A percentile compares a stretch with the other conserved stretches of the same genome.
phyloP scores from a whole-genome alignment of 2,113 vertebrate genomes.

The Poeciliopsis retropinna region DNA sequence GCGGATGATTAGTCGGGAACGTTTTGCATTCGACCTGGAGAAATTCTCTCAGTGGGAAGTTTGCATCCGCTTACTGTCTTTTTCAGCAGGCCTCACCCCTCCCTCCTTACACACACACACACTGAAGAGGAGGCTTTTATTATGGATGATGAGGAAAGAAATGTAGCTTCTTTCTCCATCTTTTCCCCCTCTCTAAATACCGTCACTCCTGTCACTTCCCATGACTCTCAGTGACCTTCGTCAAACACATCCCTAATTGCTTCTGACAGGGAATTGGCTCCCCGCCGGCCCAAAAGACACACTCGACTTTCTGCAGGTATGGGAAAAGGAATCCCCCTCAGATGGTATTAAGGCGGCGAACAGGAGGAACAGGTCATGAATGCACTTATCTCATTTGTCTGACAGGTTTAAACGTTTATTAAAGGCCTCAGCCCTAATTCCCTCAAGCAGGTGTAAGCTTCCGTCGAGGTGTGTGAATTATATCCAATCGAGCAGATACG shows the following conservation, averaged over 20 bases:
- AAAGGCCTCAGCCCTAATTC: slow-evolving; percentile 80
- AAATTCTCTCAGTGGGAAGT: slow-evolving; percentile 99
- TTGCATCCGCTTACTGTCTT: slow-evolving; percentile 99
- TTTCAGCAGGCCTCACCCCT: slow-evolving; percentile 78
- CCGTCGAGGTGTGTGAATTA: slow-evolving; percentile 79
- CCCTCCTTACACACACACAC: slow-evolving; percentile 26
- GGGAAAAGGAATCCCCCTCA: slow-evolving; percentile 57
- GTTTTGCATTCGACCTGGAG: slow-evolving; percentile 99
- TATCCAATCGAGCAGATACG: slow-evolving; percentile 76
- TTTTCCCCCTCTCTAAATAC: slow-evolving; percentile 73
- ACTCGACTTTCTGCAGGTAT: slow-evolving; percentile 64
- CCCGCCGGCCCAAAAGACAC: slow-evolving; percentile 31
- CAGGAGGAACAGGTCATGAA: slow-evolving; percentile 71
- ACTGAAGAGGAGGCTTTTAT: slow-evolving; percentile 48
- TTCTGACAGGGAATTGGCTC: slow-evolving; percentile 76
- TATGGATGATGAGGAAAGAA: slow-evolving; percentile 50
- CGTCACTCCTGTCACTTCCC: slow-evolving; percentile 85
- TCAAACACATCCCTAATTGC: slow-evolving; percentile 84
- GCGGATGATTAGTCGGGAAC: slow-evolving; percentile 97
- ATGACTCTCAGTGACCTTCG: slow-evolving; percentile 84
- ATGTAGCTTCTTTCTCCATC: slow-evolving; percentile 54
- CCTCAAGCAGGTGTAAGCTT: slow-evolving; percentile 84
- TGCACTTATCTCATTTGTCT: slow-evolving; percentile 80
- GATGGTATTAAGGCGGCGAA: slow-evolving; percentile 76
- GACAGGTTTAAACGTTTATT: slow-evolving; percentile 83